Evolutionary conservation across 2,888 invertebrate genomes (phyloP).

Genomic region (Aricia artaxerxes): DNA sequence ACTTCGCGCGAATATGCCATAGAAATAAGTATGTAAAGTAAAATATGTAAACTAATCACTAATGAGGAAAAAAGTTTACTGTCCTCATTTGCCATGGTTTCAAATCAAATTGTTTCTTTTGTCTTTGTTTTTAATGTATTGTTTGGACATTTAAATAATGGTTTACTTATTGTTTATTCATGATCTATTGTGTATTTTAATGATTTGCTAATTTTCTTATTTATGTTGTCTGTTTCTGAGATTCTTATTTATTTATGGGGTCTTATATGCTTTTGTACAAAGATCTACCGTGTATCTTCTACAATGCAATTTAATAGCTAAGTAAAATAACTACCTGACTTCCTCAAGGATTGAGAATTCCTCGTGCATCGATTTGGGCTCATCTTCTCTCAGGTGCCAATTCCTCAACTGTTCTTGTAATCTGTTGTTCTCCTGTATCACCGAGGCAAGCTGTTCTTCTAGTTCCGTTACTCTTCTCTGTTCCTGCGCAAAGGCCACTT

Average conservation of each 20-base stretch:
- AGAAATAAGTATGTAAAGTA: too few relatives aligned
- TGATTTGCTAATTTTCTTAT: conserved; percentile 2
- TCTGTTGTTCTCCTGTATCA: conserved; percentile 85
- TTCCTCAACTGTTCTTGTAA: conserved; percentile 85
- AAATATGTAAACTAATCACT: neutral
- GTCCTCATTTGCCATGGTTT: neutral
- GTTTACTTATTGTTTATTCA: neutral
- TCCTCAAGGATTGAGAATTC: conserved; percentile 91
- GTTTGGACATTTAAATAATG: neutral
- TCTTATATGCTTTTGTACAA: too few relatives aligned
- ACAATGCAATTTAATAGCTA: neutral
- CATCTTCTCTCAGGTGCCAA: conserved; percentile 84
- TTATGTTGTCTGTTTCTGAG: neutral
- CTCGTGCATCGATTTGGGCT: conserved; percentile 90
- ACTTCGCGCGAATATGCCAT: too few relatives aligned
- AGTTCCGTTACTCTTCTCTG: conserved; percentile 87
- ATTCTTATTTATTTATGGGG: neutral
- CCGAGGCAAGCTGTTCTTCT: conserved; percentile 87
- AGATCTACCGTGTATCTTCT: too few relatives aligned
- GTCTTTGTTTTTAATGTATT: neutral
- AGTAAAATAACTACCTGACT: conserved; percentile 83
- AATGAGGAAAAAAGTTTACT: neutral
- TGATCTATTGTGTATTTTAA: neutral
- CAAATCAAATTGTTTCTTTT: neutral
- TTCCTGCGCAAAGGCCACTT: conserved; percentile 85